Percentiles rank a stretch among this genome's conserved stretches.
These are phyloP conservation scores for Nibea albiflora DNA, from an alignment of 2,113 vertebrate genomes.

Conservation along the genomic window DNA sequence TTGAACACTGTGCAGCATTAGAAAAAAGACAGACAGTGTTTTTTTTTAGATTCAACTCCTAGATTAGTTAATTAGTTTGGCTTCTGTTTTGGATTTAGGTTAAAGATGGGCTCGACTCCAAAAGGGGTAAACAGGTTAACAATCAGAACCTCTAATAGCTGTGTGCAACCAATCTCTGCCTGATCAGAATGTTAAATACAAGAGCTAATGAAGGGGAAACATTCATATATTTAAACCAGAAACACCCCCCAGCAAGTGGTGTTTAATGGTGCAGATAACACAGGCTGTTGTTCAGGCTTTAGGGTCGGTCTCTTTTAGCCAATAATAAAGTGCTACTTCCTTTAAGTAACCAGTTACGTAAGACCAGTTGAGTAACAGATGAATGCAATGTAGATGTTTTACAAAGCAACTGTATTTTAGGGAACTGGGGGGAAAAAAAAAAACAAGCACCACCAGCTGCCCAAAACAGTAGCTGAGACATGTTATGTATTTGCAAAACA, in stretches of 20 bases:
- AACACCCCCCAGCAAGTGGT: slow-evolving; percentile 29
- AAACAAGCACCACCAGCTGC: not conserved
- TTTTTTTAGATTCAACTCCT: not conserved
- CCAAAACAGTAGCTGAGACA: not conserved
- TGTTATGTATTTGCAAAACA: slow-evolving; percentile 7
- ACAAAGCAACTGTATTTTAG: not conserved
- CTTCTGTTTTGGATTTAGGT: slow-evolving; percentile 19
- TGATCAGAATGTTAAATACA: slow-evolving; percentile 79
- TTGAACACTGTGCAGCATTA: slow-evolving; percentile 4
- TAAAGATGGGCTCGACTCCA: slow-evolving; percentile 29
- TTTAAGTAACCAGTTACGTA: not conserved
- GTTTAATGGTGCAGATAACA: slow-evolving; percentile 68
- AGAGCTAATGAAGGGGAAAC: slow-evolving; percentile 62
- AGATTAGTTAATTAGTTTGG: not conserved
- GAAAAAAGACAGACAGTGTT: not conserved
- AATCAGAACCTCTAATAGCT: slow-evolving; percentile 31
- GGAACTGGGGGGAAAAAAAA: not conserved
- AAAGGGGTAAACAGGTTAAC: slow-evolving; percentile 27
- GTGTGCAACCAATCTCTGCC: slow-evolving; percentile 44
- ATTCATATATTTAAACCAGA: slow-evolving; percentile 61
- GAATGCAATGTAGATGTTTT: slow-evolving; percentile 3
- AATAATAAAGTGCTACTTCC: slow-evolving; percentile 13
- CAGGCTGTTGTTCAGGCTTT: slow-evolving; percentile 30
- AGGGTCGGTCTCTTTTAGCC: slow-evolving; percentile 18
- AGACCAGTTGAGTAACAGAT: slow-evolving; percentile 3